Evolutionary conservation across 2,888 invertebrate species (phyloP).

Genomic region (Camponotus fellah): DNA sequence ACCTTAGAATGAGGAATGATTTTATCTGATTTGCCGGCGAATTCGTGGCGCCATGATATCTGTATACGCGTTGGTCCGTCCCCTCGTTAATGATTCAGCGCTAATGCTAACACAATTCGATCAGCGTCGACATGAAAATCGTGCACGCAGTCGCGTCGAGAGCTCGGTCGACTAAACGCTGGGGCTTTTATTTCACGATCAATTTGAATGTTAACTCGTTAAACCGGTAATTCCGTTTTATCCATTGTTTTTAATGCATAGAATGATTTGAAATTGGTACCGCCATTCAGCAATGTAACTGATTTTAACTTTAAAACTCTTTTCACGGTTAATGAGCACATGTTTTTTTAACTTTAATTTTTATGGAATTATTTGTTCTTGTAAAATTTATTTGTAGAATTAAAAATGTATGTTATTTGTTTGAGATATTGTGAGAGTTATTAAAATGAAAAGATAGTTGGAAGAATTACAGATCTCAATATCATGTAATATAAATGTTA

Average conservation of each 20-base stretch:
- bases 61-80: slow-evolving; percentile 26
- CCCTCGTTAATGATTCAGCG: slow-evolving; percentile 53
- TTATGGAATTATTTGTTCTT: background rate
- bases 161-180: slow-evolving; percentile 3
- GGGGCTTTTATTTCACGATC: slow-evolving; percentile 21
- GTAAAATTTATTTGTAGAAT: background rate
- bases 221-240: slow-evolving; percentile 13
- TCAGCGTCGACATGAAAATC: slow-evolving; percentile 33
- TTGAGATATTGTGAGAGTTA: background rate
- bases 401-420: background rate
- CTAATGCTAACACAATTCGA: slow-evolving; percentile 51
- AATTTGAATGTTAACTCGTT: slow-evolving; percentile 33
- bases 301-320: background rate
- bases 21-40: slow-evolving; percentile 37
- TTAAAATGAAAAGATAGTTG: background rate
- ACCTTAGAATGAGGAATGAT: slow-evolving; percentile 30
- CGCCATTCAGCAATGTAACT: background rate
- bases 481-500: too few species aligned
- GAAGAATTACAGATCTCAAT: too few species aligned
- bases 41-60: slow-evolving; percentile 49
- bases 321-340: background rate
- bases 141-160: slow-evolving; percentile 27
- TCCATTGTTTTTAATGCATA: background rate
- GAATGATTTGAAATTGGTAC: background rate
- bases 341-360: background rate